Base-by-base conservation (phyloP, 2,797 vertebrate genomes). In the Eurystomus glaucurus region DNA sequence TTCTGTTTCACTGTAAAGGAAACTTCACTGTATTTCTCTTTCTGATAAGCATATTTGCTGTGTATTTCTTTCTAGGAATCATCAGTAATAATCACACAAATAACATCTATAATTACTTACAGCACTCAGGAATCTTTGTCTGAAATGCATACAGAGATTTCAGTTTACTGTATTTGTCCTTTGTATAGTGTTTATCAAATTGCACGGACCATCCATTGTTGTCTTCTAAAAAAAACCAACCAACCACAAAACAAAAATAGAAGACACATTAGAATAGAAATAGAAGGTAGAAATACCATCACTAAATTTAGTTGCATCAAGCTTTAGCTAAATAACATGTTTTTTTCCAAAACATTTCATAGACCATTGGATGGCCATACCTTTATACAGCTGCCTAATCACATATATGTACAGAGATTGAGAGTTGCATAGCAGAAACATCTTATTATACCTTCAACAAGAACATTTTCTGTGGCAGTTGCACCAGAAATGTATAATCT, bases 161-260 rank as follows among this genome's bases (percentile, higher is more conserved):
- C 88, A 98, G 88, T 94, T 93, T 96, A 62, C 97, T 93, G 84
- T 97, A 95, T 57, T 71, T 96, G 76, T 95, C 94, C 84, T 97
- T 94, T 16, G 93, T 98, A 94, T 99, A 99, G 90, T 99, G 99
- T 90, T 99, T 99, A 97, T 99, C 99, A 41, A 99, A 98, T 65
- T 99, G 99, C 90, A 98, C 98, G 39, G 99, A 98, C 99, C 99
- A 99, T 86, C 99, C 99, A 41, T 99, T 99, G 97, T 99, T 99
- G 98, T 99, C 99, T 89, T 98, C 99, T 99, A 96, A 88, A 92
- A 79, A 92, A 92, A 95, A 79, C 37, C 37, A 37, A 13, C 41
- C 41, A 64, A 46, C 78, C 79, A 93, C 90, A 94, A 80, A 60
- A 41, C 90, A 83, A 11, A 85, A 68, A 93, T 1, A 76, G 7